A percentile compares a stretch with the other conserved stretches of the same genome.
Conservation (phyloP, 2,888 invertebrate genomes). For the Drosophila infuscata region DNA sequence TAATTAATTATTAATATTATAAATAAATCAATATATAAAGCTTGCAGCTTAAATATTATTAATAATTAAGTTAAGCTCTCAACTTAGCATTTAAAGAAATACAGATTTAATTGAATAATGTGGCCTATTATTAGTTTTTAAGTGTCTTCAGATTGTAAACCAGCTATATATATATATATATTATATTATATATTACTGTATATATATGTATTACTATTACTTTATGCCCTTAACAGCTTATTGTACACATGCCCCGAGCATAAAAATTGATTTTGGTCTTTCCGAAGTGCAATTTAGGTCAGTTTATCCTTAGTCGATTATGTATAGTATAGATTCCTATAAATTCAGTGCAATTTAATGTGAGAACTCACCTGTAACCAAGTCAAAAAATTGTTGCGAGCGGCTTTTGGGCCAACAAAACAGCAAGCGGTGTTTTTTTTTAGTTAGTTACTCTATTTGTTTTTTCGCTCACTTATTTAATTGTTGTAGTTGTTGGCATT, state of each 20-base stretch:
- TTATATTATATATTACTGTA: neutral
- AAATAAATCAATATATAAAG: too few relatives aligned
- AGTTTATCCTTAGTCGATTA: conserved; percentile 23
- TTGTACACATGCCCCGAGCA: neutral
- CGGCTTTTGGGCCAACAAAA: conserved; percentile 1
- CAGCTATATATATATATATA: too few relatives aligned
- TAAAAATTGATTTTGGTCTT: conserved; percentile 40
- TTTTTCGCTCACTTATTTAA: conserved; percentile 23
- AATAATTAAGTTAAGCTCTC: too few relatives aligned
- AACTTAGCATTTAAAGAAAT: too few relatives aligned
- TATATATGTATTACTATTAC: neutral
- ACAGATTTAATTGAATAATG: too few relatives aligned
- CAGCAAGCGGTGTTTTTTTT: conserved; percentile 11
- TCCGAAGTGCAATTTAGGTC: conserved; percentile 48
- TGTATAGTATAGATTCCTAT: neutral
- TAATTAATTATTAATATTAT: too few relatives aligned
- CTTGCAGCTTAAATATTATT: too few relatives aligned
- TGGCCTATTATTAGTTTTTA: too few relatives aligned
- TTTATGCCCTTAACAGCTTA: neutral
- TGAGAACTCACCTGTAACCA: conserved; percentile 58
- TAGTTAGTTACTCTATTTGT: conserved; percentile 5
- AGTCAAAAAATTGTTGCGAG: conserved; percentile 23
- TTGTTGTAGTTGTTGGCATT: conserved; percentile 17
- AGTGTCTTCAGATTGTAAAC: too few relatives aligned
- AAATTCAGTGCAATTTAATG: neutral